Evolutionary conservation across 2,888 invertebrate species (phyloP).

Genomic region (Melieria picta): DNA sequence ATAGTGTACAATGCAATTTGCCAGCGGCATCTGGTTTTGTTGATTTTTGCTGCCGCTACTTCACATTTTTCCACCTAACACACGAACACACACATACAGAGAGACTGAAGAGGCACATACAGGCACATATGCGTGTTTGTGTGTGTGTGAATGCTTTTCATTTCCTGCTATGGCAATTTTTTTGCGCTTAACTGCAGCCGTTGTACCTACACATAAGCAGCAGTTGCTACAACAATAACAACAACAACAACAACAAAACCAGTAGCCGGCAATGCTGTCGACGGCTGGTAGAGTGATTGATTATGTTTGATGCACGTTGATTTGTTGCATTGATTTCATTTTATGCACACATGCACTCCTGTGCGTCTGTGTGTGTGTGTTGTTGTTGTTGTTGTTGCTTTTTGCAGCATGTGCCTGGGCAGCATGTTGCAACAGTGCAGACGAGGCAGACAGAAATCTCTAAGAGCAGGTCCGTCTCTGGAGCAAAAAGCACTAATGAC

Average conservation of each 20-base stretch:
- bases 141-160: not conserved
- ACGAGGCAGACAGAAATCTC: too few species aligned
- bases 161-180: not conserved
- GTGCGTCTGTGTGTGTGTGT: not conserved
- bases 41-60: constrained; percentile 11
- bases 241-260: constrained; percentile 13
- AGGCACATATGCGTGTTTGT: constrained; percentile 31
- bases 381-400: not conserved
- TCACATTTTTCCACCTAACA: not conserved
- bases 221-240: not conserved
- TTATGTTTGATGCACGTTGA: constrained; percentile 47
- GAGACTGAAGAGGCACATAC: constrained; percentile 37
- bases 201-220: not conserved
- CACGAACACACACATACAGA: not conserved
- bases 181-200: not conserved
- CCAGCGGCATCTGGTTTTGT: constrained; percentile 25
- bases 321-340: constrained; percentile 43
- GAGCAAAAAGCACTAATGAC: too few species aligned
- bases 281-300: constrained; percentile 46
- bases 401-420: too few species aligned
- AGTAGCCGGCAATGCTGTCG: constrained; percentile 14
- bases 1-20: constrained; percentile 10
- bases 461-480: too few species aligned
- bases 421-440: too few species aligned
- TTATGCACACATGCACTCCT: constrained; percentile 21